A percentile compares a stretch with the other conserved stretches of the same genome.
Conservation (phyloP, 2,797 vertebrate species). For the Neostethus bicornis region DNA sequence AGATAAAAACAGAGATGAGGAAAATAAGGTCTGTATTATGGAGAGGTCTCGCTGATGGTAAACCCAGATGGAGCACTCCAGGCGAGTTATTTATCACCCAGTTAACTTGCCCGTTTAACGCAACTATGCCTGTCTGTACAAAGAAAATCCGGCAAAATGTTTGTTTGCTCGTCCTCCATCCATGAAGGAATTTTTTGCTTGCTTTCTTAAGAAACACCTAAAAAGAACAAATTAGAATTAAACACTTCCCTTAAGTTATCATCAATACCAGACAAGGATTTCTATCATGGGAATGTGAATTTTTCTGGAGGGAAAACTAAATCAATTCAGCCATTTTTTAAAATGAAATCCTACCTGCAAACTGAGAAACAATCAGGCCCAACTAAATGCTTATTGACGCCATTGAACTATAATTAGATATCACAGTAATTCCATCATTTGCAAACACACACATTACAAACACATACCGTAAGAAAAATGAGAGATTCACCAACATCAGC, state of each 20-base stretch:
- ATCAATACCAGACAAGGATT: too few species aligned
- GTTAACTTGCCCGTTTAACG: constrained; percentile 1
- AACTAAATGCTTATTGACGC: constrained; percentile 41
- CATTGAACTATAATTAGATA: constrained; percentile 51
- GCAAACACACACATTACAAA: constrained; percentile 20
- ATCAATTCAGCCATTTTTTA: constrained; percentile 4
- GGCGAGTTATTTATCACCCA: constrained; percentile 11
- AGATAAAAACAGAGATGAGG: neutral
- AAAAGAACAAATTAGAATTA: neutral
- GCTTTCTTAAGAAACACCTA: neutral
- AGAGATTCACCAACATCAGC: neutral
- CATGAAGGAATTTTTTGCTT: constrained; percentile 2
- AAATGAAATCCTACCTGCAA: constrained; percentile 4
- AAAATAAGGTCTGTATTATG: constrained; percentile 4
- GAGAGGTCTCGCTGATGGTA: constrained; percentile 10
- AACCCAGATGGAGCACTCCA: constrained; percentile 11
- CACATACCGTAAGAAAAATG: neutral
- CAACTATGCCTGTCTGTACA: neutral
- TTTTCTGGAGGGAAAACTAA: neutral
- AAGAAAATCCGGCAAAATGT: neutral
- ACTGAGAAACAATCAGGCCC: constrained; percentile 29
- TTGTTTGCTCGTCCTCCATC: neutral
- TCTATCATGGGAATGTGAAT: neutral
- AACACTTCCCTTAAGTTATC: neutral
- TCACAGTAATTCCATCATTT: constrained; percentile 53